Evolutionary conservation across 2,113 vertebrate genomes (phyloP).

Genomic region (Bubo bubo): DNA sequence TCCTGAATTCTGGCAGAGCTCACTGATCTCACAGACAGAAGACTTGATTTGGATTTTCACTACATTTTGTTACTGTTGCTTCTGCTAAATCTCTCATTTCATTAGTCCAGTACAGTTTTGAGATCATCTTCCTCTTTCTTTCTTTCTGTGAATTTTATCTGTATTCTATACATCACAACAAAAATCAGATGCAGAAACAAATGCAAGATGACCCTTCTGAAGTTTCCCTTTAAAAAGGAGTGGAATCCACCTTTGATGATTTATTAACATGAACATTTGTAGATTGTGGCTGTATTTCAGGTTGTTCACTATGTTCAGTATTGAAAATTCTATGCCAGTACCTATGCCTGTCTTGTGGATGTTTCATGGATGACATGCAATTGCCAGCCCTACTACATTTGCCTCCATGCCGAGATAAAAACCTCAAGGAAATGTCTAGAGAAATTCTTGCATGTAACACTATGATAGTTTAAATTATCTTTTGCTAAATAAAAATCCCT

Average conservation of each 20-base stretch:
- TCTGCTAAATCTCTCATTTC: not conserved
- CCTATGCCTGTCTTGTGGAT: not conserved
- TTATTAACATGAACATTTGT: not conserved
- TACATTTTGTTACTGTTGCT: not conserved
- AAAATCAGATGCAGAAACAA: not conserved
- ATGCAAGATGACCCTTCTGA: not conserved
- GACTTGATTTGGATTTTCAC: not conserved
- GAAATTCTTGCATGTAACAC: not conserved
- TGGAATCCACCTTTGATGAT: not conserved
- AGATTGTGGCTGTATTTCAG: not conserved
- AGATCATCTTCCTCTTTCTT: not conserved
- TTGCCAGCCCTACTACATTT: not conserved
- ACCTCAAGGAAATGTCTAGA: not conserved
- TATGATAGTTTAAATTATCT: not conserved
- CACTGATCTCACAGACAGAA: not conserved
- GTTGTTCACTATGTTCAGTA: not conserved
- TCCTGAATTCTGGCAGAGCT: not conserved
- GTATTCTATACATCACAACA: not conserved
- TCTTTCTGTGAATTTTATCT: not conserved
- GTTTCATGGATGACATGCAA: not conserved
- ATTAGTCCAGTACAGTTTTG: not conserved
- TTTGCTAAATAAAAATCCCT: not conserved
- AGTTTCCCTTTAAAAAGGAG: not conserved
- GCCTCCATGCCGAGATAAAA: not conserved
- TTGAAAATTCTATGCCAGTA: not conserved